phyloP scores from a whole-genome alignment of 2,113 vertebrate genomes.

The Campylorhamphus procurvoides region DNA sequence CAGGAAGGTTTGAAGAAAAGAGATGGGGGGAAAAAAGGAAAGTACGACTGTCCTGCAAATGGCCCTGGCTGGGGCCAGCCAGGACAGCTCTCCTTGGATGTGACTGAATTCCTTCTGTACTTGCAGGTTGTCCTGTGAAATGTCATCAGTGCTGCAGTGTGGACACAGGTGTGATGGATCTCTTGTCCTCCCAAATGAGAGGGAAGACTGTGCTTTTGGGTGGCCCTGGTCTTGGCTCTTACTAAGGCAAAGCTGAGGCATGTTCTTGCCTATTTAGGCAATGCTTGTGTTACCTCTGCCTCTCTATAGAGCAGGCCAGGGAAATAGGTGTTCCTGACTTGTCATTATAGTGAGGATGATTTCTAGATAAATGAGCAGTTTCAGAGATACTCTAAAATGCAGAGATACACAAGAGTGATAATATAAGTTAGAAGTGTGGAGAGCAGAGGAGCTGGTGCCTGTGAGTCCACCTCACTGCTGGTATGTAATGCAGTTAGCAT shows the following conservation, averaged over 20 bases:
- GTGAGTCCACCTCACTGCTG: fast-evolving
- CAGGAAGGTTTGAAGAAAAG: neutral
- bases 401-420: neutral
- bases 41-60: neutral
- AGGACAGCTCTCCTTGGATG: neutral
- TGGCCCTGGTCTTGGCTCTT: neutral
- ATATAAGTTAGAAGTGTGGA: neutral
- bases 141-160: neutral
- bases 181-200: neutral
- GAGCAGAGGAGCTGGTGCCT: neutral
- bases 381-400: neutral
- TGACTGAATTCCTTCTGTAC: neutral
- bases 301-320: neutral
- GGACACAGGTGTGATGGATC: neutral
- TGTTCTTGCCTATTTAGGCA: neutral
- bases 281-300: neutral
- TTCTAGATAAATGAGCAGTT: neutral
- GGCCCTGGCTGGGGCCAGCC: neutral
- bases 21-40: neutral
- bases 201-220: neutral
- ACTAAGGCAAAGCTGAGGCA: neutral
- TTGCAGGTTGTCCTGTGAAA: neutral
- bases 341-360: neutral
- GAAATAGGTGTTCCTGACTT: neutral
- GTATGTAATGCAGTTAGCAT: neutral